These are phyloP conservation scores for Manis pentadactyla DNA, from an alignment of 2,797 vertebrate species.

Conservation along the genomic window DNA sequence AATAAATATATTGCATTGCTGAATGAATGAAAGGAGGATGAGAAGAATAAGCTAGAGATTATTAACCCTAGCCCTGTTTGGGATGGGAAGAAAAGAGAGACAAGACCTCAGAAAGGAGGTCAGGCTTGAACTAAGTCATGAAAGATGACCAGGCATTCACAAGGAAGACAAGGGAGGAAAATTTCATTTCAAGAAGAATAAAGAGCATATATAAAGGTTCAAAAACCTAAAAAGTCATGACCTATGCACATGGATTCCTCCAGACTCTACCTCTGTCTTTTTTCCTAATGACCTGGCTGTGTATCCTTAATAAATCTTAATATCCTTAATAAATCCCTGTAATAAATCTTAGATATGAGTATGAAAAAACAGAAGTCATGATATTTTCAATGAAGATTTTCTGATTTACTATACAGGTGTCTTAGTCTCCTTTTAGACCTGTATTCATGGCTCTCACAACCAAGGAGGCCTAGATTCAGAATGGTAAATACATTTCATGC, in stretches of 20 bases:
- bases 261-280: background rate
- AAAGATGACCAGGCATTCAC: constrained; percentile 7
- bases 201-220: background rate
- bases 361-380: constrained; percentile 15
- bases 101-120: background rate
- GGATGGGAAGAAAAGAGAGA: background rate
- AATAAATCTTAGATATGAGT: constrained; percentile 18
- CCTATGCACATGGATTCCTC: background rate
- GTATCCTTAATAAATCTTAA: constrained; percentile 47
- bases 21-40: constrained; percentile 28
- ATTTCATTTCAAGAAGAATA: constrained; percentile 50
- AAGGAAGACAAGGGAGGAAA: constrained; percentile 25
- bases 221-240: constrained; percentile 21
- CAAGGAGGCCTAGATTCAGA: background rate
- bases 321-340: constrained; percentile 27
- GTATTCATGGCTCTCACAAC: background rate
- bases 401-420: background rate
- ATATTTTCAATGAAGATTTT: background rate
- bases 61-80: background rate
- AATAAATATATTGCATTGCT: background rate
- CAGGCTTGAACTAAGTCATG: background rate
- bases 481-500: background rate
- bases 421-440: constrained; percentile 42
- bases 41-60: constrained; percentile 25
- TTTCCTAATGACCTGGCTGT: background rate